Conservation (phyloP, 2,797 vertebrate genomes). For the Philypnodon macrostomus region DNA sequence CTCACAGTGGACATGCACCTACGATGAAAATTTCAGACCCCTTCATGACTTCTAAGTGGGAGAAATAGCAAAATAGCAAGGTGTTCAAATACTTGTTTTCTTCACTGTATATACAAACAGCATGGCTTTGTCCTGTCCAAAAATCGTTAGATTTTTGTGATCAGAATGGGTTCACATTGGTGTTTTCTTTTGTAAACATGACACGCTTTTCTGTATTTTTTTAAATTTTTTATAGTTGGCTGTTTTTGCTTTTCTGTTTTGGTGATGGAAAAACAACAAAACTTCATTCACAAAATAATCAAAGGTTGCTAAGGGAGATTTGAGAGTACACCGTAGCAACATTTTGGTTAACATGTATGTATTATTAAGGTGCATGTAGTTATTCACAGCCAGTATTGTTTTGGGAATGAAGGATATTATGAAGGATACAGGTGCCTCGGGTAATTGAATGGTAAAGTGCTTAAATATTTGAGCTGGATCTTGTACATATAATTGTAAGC, state of each 20-base stretch:
- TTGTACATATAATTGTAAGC: constrained; percentile 54
- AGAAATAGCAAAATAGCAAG: too few species aligned
- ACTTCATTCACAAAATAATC: constrained; percentile 48
- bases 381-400: constrained; percentile 26
- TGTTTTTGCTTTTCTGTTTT: constrained; percentile 22
- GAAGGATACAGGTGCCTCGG: constrained; percentile 14
- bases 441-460: constrained; percentile 13
- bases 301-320: neutral
- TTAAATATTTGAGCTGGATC: constrained; percentile 25
- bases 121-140: constrained; percentile 55
- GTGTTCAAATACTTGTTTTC: constrained; percentile 19
- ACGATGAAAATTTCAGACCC: too few species aligned
- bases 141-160: constrained; percentile 59
- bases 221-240: constrained; percentile 19
- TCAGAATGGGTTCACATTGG: constrained; percentile 59
- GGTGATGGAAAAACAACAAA: constrained; percentile 39
- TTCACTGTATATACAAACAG: constrained; percentile 39
- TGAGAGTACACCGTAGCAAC: too few species aligned
- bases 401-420: constrained; percentile 48
- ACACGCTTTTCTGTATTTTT: constrained; percentile 27
- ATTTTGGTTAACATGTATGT: too few species aligned
- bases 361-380: too few species aligned
- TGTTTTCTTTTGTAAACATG: constrained; percentile 29
- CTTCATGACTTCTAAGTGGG: too few species aligned
- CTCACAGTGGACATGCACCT: too few species aligned